Evolutionary conservation across 2,797 vertebrate genomes (phyloP).

Genomic region (Ceryle rudis): DNA sequence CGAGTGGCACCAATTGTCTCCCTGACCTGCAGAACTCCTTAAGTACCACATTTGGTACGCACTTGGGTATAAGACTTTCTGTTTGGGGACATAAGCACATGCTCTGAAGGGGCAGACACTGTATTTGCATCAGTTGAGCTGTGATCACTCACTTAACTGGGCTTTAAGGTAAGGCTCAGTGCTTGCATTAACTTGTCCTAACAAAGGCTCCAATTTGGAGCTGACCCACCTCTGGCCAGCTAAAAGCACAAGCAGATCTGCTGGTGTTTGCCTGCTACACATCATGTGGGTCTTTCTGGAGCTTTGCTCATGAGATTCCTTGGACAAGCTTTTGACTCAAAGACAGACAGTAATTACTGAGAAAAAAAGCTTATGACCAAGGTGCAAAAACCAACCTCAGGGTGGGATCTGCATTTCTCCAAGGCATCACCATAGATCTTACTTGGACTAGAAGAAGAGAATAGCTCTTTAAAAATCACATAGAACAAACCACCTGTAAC

Average conservation of each 20-base stretch:
- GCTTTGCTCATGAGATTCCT: not conserved
- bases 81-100: not conserved
- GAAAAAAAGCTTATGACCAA: not conserved
- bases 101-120: not conserved
- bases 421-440: constrained; percentile 93
- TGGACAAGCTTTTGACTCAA: not conserved
- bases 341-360: not conserved
- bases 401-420: constrained; percentile 88
- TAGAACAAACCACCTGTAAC: constrained; percentile 92
- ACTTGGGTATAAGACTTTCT: not conserved
- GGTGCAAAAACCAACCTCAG: constrained; percentile 85
- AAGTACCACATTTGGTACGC: not conserved
- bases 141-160: not conserved
- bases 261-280: not conserved
- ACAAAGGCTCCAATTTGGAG: not conserved
- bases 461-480: constrained; percentile 93
- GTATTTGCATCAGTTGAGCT: not conserved
- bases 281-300: accelerated
- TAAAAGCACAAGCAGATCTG: not conserved
- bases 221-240: not conserved
- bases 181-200: not conserved
- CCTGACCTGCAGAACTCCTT: not conserved
- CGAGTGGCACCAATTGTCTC: not conserved
- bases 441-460: constrained; percentile 93
- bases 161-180: not conserved